Evolutionary conservation across 1,140 invertebrate species (phyloP), one percentile per base, ranked within the genome.

Genomic region (Eubasilissa regina): DNA sequence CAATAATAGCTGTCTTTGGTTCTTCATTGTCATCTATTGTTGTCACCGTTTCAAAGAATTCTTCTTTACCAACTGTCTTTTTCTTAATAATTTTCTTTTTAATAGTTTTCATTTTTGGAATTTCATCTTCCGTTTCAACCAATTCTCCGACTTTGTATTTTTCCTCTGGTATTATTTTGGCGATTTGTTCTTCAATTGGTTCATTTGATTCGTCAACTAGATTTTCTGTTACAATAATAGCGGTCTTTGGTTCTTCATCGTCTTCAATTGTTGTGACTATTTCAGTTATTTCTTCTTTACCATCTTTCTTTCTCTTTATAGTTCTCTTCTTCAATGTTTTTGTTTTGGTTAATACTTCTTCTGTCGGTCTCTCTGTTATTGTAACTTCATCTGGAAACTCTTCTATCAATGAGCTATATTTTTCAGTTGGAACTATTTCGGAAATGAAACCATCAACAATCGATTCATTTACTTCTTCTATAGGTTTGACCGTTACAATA

Each of bases 251-350:
- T 53, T 70, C 66, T 13, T 48, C 17, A 21, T 70, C 47, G 12
- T 21, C 66, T n/a, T 66, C 62, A 0, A 35, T 43, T 72, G 64
- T 66, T 13, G 70, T 75, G 7, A 21, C 48, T 51, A 72, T 81
- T 80, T 83, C 81, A 0, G 70, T 74, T 17, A 55, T 21, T 74
- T 75, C 62, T 43, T 66, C 62, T 84, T 80, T 70, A 0, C 45
- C 45, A 19, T n/a, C 66, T 17, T 70, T 84, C 81, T 62, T 81
- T 60, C 85, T 87, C 56, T 86, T 87, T 19, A 77, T 81, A 35
- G 81, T 83, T 79, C 82, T 55, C 19, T 81, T 82, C 55, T 81
- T 74, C 45, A 84, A 77, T 8, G 85, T 84, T 15, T 84, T 84
- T 44, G 76, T 86, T 51, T 72, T 73, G 3, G 62, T 66, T 6